phyloP scores from a whole-genome alignment of 2,113 vertebrate species.

The Siniperca chuatsi region DNA sequence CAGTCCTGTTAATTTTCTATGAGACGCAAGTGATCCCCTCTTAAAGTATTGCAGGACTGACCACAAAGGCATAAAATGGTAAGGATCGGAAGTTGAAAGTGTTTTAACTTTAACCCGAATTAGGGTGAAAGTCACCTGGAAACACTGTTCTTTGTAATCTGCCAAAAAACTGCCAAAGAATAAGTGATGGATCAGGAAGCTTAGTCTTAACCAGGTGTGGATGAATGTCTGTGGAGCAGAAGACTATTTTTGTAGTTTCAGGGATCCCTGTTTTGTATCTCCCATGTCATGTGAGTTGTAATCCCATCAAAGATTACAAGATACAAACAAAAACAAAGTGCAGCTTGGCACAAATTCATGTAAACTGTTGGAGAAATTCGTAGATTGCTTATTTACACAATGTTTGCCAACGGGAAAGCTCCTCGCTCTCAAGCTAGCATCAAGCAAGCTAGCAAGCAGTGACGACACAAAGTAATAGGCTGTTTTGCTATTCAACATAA shows the following conservation, averaged over 20 bases:
- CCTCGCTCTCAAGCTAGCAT: neutral
- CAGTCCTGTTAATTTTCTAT: too few species aligned
- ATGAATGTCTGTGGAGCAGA: neutral
- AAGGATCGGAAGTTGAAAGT: too few species aligned
- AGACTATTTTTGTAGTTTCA: neutral
- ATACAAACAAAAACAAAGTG: neutral
- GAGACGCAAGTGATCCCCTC: too few species aligned
- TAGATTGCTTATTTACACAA: neutral
- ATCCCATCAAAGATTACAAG: neutral
- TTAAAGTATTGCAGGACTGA: too few species aligned
- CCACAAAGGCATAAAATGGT: too few species aligned
- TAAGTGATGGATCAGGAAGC: neutral
- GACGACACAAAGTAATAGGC: too few species aligned
- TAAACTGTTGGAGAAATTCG: neutral
- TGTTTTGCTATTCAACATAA: too few species aligned
- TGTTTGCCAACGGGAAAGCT: neutral
- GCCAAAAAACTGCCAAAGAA: neutral
- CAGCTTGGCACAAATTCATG: neutral
- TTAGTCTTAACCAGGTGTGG: neutral
- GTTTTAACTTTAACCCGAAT: too few species aligned
- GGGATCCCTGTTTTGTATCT: too few species aligned
- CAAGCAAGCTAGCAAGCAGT: neutral
- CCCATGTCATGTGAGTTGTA: neutral
- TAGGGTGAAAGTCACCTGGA: too few species aligned
- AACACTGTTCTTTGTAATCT: neutral